Percentiles rank a stretch among this genome's conserved stretches.
These are phyloP conservation scores for Eolophus roseicapilla DNA, from an alignment of 2,113 vertebrate species.

Conservation along the genomic window DNA sequence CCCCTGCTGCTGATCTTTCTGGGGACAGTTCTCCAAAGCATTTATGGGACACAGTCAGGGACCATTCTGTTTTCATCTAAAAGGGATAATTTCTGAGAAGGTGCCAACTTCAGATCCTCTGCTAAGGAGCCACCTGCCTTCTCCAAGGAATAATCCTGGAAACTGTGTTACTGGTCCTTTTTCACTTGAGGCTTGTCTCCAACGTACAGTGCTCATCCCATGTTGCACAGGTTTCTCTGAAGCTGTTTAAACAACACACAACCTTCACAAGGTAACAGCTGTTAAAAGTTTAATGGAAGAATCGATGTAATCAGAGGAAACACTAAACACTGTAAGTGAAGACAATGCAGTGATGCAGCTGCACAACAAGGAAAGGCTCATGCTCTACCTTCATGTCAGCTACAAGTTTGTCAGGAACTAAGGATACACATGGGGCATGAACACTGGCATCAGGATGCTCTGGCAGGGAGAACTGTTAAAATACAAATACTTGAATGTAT, in stretches of 20 bases:
- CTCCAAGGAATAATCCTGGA: not conserved
- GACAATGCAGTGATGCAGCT: not conserved
- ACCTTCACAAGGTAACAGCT: not conserved
- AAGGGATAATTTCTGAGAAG: not conserved
- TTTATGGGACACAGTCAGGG: not conserved
- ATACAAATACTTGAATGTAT: not conserved
- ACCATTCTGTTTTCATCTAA: not conserved
- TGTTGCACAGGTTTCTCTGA: not conserved
- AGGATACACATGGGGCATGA: not conserved
- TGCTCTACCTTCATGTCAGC: not conserved
- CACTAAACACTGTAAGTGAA: not conserved
- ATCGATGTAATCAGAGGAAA: not conserved
- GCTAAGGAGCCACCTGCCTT: not conserved
- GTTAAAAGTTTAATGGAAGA: slow-evolving; percentile 1
- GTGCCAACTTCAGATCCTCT: not conserved
- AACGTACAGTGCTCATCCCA: not conserved
- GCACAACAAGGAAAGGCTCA: not conserved
- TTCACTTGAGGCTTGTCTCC: not conserved
- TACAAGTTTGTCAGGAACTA: not conserved
- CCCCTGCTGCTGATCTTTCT: not conserved
- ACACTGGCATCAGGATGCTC: not conserved
- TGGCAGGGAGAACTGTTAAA: not conserved
- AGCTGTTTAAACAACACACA: not conserved
- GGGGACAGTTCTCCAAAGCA: not conserved
- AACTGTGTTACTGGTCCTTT: not conserved